Base-by-base conservation (phyloP, 2,888 invertebrate genomes). In the Sceliomorpha sp. region DNA sequence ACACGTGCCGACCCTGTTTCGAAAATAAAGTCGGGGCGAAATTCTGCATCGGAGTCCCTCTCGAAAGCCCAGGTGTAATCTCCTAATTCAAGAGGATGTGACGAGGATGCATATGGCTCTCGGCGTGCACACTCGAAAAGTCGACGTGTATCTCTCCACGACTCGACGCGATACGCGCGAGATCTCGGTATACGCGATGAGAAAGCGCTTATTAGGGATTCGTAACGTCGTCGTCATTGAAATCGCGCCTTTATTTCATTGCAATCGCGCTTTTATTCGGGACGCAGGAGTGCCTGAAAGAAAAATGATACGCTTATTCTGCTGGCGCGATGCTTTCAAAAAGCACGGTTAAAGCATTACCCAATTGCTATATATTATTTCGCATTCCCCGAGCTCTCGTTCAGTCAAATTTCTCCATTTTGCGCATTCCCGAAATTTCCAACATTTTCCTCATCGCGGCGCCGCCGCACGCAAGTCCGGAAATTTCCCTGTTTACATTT, bases 401-500 rank as follows among this genome's bases (percentile, higher is more conserved):
- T 39, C 24, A 39, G 9, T 24, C 9, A 12, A 26, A 39, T 42
- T 32, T 24, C 42, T 31, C 26, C 27, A 14, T 15, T 14, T 44
- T n/a, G 8, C 24, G 32, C 34, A 24, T 55, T 44, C 44, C n/a
- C 26, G 7, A 14, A 42, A 53, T 53, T 24, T 42, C 26, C 34
- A 9, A 47, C 15, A 44, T 26, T 58, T 39, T 26, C 55, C 15
- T 9, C 34, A 15, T 34, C 34, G 13, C 34, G 7, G 36, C 10
- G 17, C 45, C 34, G 7, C 26, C 10, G 17, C 45, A 20, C 20
- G 14, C 40, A 8, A 29, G 8, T 29, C 2, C 7, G 14, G 40
- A 53, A 53, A 40, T 24, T 40, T 32, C 20, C 13, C 20, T 53
- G 40, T 53, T 53, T 53, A 24, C 51, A 40, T 53, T 53, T 32